Base-by-base conservation (phyloP, 1,140 invertebrate species). In the Vanessa tameamea region DNA sequence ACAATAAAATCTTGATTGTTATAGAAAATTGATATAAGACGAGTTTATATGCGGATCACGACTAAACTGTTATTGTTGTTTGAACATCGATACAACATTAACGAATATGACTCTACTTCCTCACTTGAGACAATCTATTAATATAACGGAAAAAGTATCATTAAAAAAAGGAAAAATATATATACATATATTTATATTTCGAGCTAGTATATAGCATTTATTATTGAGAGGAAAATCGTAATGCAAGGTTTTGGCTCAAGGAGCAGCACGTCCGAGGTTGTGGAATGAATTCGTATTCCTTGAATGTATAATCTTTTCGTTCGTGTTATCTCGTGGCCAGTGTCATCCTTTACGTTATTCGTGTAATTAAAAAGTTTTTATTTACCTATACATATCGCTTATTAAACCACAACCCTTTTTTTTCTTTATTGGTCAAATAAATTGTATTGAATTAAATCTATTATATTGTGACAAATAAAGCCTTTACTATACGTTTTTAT, bases 231-330 rank as follows among this genome's bases (percentile, higher is more conserved):
- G 84, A 87, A 86, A 86, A 85, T 63, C 26, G 26, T 63, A 70
- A 50, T 31, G 78, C 82, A 79, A 78, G 79, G 87, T 85, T 81
- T 83, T 69, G 59, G 74, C 78, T 86, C 83, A 85, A 88, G 84
- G 85, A 77, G 53, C 81, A 15, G 84, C 87, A 90, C 81, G 83
- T 86, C 64, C 82, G 84, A 88, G 86, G 86, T 73, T 86, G 74
- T 64, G 47, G 65, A 72, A 71, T 57, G 64, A 78, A 82, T 83
- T 69, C 73, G 78, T 81, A 85, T 84, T 86, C 81, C 31, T 51
- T 47, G 72, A 76, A 78, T 64, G 78, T 77, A 50, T 31, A 68
- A 48, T 57, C 59, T 47, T 64, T 75, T 5, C 70, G 8, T 71
- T 13, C 23, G n/a, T 59, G 23, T 73, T 57, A 76, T 76, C 69